Evolutionary conservation across 2,888 invertebrate species (phyloP).

Genomic region (Drosophila incognita): DNA sequence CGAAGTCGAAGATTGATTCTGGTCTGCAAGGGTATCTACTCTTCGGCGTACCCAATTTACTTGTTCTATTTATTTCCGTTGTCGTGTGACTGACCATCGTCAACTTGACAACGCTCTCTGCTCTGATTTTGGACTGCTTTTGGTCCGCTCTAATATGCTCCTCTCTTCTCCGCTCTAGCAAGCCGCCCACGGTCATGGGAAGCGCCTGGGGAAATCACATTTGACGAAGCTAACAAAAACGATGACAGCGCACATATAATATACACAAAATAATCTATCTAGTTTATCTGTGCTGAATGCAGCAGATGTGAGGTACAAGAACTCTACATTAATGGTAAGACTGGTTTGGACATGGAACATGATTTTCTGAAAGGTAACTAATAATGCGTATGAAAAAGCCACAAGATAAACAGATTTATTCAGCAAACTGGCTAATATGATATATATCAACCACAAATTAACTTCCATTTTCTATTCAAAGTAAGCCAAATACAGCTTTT

Average conservation of each 20-base stretch:
- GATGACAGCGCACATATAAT: constrained; percentile 30
- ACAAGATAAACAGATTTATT: neutral
- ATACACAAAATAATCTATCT: constrained; percentile 15
- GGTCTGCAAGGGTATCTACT: neutral
- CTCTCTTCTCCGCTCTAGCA: neutral
- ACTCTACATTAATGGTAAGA: neutral
- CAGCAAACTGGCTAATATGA: neutral
- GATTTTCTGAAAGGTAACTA: neutral
- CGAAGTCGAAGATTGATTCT: neutral
- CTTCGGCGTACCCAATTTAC: neutral
- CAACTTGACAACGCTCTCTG: constrained; percentile 39
- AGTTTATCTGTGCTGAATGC: constrained; percentile 6
- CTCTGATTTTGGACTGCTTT: neutral
- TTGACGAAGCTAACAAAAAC: constrained; percentile 14
- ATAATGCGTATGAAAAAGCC: neutral
- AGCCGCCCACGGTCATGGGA: constrained; percentile 59
- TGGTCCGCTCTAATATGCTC: neutral
- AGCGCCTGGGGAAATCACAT: constrained; percentile 6
- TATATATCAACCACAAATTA: neutral
- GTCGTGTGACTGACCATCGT: constrained; percentile 68
- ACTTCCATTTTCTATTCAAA: neutral
- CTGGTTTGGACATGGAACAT: neutral
- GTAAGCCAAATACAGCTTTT: neutral
- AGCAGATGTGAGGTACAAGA: constrained; percentile 1
- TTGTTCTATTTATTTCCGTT: neutral